Percentiles rank a stretch among this genome's conserved stretches.
Conservation (phyloP, 2,797 vertebrate genomes). For the Coregonus ussuriensis region DNA sequence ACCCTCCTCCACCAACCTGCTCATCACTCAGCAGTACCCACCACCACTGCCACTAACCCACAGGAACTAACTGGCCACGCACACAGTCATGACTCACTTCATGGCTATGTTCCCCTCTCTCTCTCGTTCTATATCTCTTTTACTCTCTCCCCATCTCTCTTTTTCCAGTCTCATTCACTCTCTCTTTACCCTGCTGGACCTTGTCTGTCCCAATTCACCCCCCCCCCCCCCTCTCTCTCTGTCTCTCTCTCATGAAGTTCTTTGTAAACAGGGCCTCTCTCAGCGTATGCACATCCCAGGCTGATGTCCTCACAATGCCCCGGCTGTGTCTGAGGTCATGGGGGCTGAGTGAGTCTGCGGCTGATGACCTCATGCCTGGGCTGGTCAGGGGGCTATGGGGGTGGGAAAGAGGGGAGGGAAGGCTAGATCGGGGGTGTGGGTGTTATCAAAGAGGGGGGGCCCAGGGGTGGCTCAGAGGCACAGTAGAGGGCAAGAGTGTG, state of each 20-base stretch:
- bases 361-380: conserved; percentile 66
- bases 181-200: neutral
- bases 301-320: conserved; percentile 67
- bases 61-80: conserved; percentile 1
- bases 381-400: conserved; percentile 16
- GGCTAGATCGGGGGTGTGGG: conserved; percentile 14
- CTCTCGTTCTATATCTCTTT: neutral
- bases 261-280: conserved; percentile 32
- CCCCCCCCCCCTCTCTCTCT: neutral
- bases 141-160: neutral
- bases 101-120: too few relatives aligned
- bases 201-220: too few relatives aligned
- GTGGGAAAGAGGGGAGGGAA: too few relatives aligned
- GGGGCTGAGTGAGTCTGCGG: conserved; percentile 44
- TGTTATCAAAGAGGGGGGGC: conserved; percentile 36
- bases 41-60: conserved; percentile 4
- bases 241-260: neutral
- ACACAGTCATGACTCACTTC: conserved; percentile 4
- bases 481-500: conserved; percentile 37
- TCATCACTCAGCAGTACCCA: too few relatives aligned
- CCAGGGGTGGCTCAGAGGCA: conserved; percentile 29
- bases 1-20: too few relatives aligned
- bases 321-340: conserved; percentile 52
- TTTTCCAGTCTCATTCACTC: neutral
- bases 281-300: conserved; percentile 32